Conservation (phyloP, 2,888 invertebrate species). For the Rhamnusium bicolor region DNA sequence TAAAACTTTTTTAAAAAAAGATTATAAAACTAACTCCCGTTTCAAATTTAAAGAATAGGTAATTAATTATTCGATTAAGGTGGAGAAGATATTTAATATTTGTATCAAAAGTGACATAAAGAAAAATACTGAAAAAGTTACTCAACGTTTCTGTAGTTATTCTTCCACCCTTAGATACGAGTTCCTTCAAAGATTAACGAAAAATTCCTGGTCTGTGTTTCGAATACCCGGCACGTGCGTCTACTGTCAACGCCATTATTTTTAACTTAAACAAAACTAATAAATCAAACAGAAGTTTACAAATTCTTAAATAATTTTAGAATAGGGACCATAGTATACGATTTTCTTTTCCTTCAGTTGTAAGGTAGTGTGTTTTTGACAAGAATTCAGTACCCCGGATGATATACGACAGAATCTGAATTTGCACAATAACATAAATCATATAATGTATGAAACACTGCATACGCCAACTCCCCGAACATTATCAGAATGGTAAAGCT, state of each 20-base stretch:
- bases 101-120: too few species aligned
- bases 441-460: conserved; percentile 25
- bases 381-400: conserved; percentile 18
- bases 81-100: too few species aligned
- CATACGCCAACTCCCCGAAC: conserved; percentile 24
- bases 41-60: too few species aligned
- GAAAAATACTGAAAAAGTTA: too few species aligned
- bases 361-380: conserved; percentile 30
- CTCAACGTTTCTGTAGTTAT: too few species aligned
- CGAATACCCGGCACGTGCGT: too few species aligned
- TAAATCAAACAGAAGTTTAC: conserved; percentile 31
- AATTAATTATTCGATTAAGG: too few species aligned
- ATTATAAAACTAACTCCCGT: too few species aligned
- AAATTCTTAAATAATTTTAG: conserved; percentile 3
- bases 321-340: not conserved
- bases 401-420: conserved; percentile 34
- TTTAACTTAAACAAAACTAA: conserved; percentile 41
- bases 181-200: too few species aligned
- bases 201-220: too few species aligned
- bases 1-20: too few species aligned
- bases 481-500: conserved; percentile 26
- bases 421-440: conserved; percentile 33
- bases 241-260: conserved; percentile 22
- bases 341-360: not conserved
- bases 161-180: too few species aligned